These are phyloP conservation scores for Pygoscelis adeliae DNA, from an alignment of 2,113 vertebrate species.

Conservation along the genomic window DNA sequence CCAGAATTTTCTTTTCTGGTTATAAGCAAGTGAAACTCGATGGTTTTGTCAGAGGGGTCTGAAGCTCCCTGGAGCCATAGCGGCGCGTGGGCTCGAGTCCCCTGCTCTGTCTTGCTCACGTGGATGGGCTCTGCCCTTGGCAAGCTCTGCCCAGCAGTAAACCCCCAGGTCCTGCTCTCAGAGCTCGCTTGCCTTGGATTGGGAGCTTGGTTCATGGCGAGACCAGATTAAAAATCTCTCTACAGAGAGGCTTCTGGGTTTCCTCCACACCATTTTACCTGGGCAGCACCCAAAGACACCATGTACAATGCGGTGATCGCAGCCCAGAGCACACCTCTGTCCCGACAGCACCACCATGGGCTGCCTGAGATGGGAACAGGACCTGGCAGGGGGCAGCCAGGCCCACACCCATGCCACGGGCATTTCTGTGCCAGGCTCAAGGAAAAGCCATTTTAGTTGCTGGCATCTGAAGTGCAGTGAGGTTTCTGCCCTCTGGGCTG, in stretches of 20 bases:
- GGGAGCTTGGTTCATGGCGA: not conserved
- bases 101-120: not conserved
- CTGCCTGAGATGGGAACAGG: not conserved
- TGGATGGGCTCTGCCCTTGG: not conserved
- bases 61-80: not conserved
- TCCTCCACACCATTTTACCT: not conserved
- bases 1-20: not conserved
- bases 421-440: not conserved
- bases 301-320: accelerated
- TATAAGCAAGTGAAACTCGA: not conserved
- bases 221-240: not conserved
- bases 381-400: not conserved
- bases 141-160: not conserved
- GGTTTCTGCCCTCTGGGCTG: not conserved
- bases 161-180: not conserved
- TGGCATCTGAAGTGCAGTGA: not conserved
- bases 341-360: not conserved
- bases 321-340: not conserved
- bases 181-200: not conserved
- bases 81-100: accelerated
- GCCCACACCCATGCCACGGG: accelerated
- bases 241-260: not conserved
- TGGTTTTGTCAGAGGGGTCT: not conserved
- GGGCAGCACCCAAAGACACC: not conserved
- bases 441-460: not conserved